Evolutionary conservation across 92 coral and sea anemone species (phyloP), one percentile per base, ranked within the genome.

Genomic region (Hydrozoanthus gracilis): DNA sequence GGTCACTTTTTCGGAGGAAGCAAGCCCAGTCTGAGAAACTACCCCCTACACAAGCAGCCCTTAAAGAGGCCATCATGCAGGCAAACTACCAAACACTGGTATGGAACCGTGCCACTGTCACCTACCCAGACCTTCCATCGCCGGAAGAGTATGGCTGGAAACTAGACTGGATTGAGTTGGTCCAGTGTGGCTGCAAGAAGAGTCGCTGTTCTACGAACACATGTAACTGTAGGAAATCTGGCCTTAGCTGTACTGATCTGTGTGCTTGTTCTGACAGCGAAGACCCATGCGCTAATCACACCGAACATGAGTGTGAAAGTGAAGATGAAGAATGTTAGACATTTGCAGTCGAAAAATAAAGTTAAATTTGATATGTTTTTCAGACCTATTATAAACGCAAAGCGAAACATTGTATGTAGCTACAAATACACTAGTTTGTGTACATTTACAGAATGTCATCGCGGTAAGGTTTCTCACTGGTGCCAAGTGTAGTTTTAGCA

Each of bases 41-140:
- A 72, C 91, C 91, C n/a, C 91, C 91, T 72, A 89, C 91, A 61
- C 82, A 88, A 88, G 82, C 86, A 16, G 88, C 88, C 61, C 91
- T 83, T 49, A 15, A 70, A 71, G 58, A 89, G 76, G 88, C 88
- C 67, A 84, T 84, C 70, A 35, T 64, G 78, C 20, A 86, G 77
- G 91, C 88, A 44, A 83, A 88, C 62, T 83, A 88, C 87, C 91
- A 88, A 65, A 73, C 83, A 52, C 71, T 82, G 76, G 65, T 88
- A 44, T 88, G 83, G 88, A 50, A 55, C 51, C 54, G 73, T 58
- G 84, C 84, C 91, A 66, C 44, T 58, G 84, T 83, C 45, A 71
- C 86, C 51, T 83, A 65, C 76, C 88, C 91, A 71, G 91, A 68
- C 68, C 84, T 78, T 68, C 79, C 78, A 49, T 78, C 78, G 51